Percentiles rank a stretch among this genome's conserved stretches.
These are phyloP conservation scores for Ceyx margarethae DNA, from an alignment of 2,113 vertebrate genomes.

Conservation along the genomic window DNA sequence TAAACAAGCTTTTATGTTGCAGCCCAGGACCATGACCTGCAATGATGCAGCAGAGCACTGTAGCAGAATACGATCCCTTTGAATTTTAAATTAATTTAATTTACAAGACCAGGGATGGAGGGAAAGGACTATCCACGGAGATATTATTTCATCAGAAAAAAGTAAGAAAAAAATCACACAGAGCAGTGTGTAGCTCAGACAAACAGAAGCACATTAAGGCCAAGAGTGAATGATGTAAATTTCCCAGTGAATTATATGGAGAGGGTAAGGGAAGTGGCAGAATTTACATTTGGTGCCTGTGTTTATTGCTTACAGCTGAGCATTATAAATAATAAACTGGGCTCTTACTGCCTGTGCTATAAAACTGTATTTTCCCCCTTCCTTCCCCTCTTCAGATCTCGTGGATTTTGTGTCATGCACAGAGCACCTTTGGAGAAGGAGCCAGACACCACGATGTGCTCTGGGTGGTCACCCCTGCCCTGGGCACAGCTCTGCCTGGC, in stretches of 20 bases:
- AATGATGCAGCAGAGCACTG: constrained; percentile 21
- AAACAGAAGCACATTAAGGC: constrained; percentile 52
- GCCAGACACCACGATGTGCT: background rate
- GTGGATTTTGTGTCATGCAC: background rate
- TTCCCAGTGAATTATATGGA: constrained; percentile 52
- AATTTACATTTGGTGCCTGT: constrained; percentile 62
- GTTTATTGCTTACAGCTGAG: constrained; percentile 65
- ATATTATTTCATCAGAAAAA: constrained; percentile 23
- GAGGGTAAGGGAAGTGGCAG: constrained; percentile 53
- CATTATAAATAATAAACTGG: constrained; percentile 58
- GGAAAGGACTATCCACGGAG: background rate
- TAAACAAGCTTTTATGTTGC: constrained; percentile 28
- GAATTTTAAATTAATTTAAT: constrained; percentile 53
- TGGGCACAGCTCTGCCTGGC: no score
- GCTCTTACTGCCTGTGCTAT: constrained; percentile 2
- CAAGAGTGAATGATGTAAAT: constrained; percentile 48
- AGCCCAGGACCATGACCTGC: constrained; percentile 22
- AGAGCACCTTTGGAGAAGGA: background rate
- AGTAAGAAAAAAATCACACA: background rate
- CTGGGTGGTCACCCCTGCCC: background rate
- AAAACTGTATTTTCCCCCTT: background rate
- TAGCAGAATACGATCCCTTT: constrained; percentile 36
- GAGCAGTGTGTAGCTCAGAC: constrained; percentile 41
- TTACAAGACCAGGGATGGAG: constrained; percentile 18
- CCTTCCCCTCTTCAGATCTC: background rate